Evolutionary conservation across 2,888 invertebrate genomes (phyloP).

Genomic region (Syrphus vitripennis): DNA sequence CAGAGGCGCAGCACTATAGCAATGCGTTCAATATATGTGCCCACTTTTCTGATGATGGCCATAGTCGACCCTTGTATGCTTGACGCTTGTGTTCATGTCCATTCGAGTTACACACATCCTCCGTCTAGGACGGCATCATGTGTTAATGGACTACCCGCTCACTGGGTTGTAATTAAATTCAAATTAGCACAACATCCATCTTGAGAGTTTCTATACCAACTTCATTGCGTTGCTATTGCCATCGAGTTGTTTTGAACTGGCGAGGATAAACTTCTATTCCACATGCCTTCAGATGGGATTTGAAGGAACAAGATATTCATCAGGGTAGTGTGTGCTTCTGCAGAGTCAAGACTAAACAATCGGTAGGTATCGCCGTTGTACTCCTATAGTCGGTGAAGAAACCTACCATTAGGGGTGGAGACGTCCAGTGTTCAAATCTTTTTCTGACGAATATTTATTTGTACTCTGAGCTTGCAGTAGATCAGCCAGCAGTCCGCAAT

Average conservation of each 20-base stretch:
- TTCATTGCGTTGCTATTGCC: slow-evolving; percentile 40
- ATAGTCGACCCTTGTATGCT: slow-evolving; percentile 46
- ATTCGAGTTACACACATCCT: slow-evolving; percentile 65
- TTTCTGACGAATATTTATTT: slow-evolving; percentile 72
- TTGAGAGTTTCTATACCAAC: slow-evolving; percentile 53
- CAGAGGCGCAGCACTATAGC: not conserved
- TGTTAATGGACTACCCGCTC: slow-evolving; percentile 76
- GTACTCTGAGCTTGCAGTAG: slow-evolving; percentile 54
- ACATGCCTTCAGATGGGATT: slow-evolving; percentile 14
- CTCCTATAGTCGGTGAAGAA: slow-evolving; percentile 30
- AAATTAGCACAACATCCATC: slow-evolving; percentile 78
- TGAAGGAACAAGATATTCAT: not conserved
- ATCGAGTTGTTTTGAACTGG: not conserved
- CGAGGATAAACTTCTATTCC: slow-evolving; percentile 37
- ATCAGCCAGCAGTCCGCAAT: slow-evolving; percentile 8
- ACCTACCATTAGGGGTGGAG: slow-evolving; percentile 73
- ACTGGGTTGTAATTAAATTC: slow-evolving; percentile 79
- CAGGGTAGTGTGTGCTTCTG: slow-evolving; percentile 53
- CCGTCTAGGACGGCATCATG: slow-evolving; percentile 72
- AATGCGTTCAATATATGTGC: not conserved
- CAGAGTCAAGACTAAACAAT: slow-evolving; percentile 27
- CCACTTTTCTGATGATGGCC: not conserved
- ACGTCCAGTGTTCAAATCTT: slow-evolving; percentile 70
- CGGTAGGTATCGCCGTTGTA: not conserved
- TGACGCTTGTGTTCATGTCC: slow-evolving; percentile 58